Base-by-base conservation (phyloP, 2,797 vertebrate species). In the Pyrocephalus nanus region DNA sequence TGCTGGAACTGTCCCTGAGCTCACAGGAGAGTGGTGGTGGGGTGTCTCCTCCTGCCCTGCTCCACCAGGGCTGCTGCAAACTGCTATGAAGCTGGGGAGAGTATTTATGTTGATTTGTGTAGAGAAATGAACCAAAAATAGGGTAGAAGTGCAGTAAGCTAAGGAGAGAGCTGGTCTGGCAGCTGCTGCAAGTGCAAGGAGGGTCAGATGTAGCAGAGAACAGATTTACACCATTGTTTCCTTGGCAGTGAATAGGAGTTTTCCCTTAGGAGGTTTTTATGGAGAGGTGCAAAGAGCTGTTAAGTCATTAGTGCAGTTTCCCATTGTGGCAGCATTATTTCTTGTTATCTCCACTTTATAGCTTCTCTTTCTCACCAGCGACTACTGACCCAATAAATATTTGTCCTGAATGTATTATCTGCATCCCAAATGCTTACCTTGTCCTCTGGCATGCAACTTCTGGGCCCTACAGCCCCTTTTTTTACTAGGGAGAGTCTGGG, bases 301-400 rank as follows among this genome's bases (percentile, higher is more conserved):
- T 92, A 94, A 96, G 94, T 96, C 95, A 90, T 95, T 95, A 96
- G 87, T 67, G 82, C 85, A 81, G 64, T 92, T 94, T 92, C 90
- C 90, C 90, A 45, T 91, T 90, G 90, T 88, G 76, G 79, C 85
- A 79, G 85, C 92, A 67, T 92, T 96, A 94, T 90, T 95, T 88
- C 91, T 94, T 94, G 92, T 95, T 96, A 90, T 78, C 89, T 88
- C 76, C 82, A 18, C 76, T 97, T 97, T 95, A 96, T 96, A 78
- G 91, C 82, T 78, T n/a, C 82, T 84, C 72, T 88, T 93, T 80
- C 89, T 93, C 82, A 62, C 91, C 64, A 61, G 61, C 43, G 43
- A 30, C 95, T 88, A 87, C 81, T 91, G 93, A 91, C 89, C 90
- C 91, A 86, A 83, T 94, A 92, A 94, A 91, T 93, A 92, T 82